A percentile compares a stretch with the other conserved stretches of the same genome.
These are phyloP conservation scores for Oreotrochilus melanogaster DNA, from an alignment of 2,113 vertebrate genomes.

Conservation along the genomic window DNA sequence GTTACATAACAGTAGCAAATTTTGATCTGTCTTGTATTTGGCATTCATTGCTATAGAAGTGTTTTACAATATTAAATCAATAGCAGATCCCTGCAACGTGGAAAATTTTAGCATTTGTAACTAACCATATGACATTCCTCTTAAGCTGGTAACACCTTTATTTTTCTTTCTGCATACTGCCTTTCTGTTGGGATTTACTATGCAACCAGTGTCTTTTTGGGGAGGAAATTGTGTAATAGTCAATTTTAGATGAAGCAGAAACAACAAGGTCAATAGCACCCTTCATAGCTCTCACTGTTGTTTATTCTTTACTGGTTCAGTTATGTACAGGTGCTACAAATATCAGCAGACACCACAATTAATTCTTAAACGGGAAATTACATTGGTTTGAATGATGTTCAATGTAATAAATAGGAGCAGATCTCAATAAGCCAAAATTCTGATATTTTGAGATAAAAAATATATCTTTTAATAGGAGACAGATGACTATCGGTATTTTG, in stretches of 20 bases:
- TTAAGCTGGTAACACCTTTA: background rate
- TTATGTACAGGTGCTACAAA: background rate
- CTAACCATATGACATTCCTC: background rate
- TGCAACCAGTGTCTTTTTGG: background rate
- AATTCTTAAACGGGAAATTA: background rate
- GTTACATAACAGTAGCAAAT: slow-evolving; percentile 48
- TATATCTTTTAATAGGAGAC: slow-evolving; percentile 86
- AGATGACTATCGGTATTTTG: slow-evolving; percentile 97
- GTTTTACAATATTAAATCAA: slow-evolving; percentile 10
- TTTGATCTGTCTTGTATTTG: slow-evolving; percentile 34
- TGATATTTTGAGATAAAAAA: background rate
- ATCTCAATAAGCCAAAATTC: background rate
- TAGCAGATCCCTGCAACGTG: background rate
- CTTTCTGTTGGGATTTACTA: slow-evolving; percentile 19
- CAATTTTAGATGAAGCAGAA: slow-evolving; percentile 1
- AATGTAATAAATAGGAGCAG: background rate
- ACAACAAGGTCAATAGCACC: background rate
- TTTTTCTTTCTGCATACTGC: background rate
- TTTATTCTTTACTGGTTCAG: background rate
- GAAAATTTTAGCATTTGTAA: background rate
- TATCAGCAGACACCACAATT: background rate
- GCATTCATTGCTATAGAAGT: background rate
- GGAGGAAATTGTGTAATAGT: background rate
- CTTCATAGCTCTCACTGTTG: background rate
- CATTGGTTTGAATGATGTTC: background rate